phyloP scores from a whole-genome alignment of 2,797 vertebrate species.

The Intellagama lesueurii region DNA sequence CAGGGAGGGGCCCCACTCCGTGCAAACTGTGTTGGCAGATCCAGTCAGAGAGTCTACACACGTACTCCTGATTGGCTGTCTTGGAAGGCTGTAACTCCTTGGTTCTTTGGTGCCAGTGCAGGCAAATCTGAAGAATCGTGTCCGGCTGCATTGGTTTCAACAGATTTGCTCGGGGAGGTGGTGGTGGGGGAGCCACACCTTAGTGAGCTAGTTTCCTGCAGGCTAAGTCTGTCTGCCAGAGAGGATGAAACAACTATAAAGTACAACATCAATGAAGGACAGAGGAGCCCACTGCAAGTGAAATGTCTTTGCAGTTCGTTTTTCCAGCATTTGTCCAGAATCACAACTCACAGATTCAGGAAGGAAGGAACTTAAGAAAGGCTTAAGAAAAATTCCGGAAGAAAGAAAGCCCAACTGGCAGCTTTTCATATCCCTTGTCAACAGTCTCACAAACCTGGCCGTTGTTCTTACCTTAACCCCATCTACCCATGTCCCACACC shows the following conservation, averaged over 20 bases:
- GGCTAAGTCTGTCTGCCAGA: neutral
- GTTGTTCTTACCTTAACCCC: too few species aligned
- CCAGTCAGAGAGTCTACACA: neutral
- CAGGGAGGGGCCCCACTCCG: fast-evolving
- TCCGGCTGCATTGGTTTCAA: neutral
- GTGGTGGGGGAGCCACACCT: fast-evolving
- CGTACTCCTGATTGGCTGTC: neutral
- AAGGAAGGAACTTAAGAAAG: too few species aligned
- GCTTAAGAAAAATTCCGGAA: too few species aligned
- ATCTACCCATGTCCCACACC: too few species aligned
- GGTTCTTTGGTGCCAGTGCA: fast-evolving
- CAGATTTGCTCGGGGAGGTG: neutral
- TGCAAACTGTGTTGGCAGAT: neutral
- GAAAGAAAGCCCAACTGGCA: too few species aligned
- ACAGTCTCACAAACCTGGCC: too few species aligned
- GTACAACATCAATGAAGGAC: neutral
- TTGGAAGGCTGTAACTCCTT: neutral
- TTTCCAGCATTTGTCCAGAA: too few species aligned
- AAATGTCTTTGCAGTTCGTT: too few species aligned
- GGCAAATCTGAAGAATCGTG: neutral
- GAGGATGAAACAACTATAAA: too few species aligned
- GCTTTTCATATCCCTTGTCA: too few species aligned
- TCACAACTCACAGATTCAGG: too few species aligned
- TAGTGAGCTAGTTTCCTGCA: fast-evolving
- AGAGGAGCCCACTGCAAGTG: too few species aligned